These are phyloP conservation scores for Notodonta ziczac DNA, from an alignment of 2,888 invertebrate genomes.

Conservation along the genomic window DNA sequence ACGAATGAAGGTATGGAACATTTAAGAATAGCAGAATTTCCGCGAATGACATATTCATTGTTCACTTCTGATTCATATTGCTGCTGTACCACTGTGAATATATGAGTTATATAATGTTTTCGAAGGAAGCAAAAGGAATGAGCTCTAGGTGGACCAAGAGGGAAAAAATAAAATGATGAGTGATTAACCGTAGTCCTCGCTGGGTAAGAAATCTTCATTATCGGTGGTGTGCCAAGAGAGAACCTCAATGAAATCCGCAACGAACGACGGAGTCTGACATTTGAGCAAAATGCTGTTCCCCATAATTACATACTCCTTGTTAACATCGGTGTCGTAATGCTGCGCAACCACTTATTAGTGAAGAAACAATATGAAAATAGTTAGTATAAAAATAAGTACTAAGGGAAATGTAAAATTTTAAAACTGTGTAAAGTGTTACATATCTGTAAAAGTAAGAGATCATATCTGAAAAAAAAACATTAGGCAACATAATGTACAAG, in stretches of 20 bases:
- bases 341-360: constrained; percentile 88
- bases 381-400: constrained; percentile 5
- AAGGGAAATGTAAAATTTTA: background rate
- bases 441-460: background rate
- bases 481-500: background rate
- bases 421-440: background rate
- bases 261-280: constrained; percentile 94
- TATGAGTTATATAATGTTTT: constrained; percentile 7
- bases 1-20: constrained; percentile 97
- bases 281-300: constrained; percentile 92
- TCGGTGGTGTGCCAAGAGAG: constrained; percentile 92
- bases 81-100: constrained; percentile 92
- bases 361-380: constrained; percentile 26
- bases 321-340: constrained; percentile 92
- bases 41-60: constrained; percentile 95
- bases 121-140: constrained; percentile 17
- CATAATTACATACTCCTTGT: constrained; percentile 93
- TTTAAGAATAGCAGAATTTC: constrained; percentile 94
- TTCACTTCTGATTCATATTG: constrained; percentile 96
- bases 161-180: constrained; percentile 26
- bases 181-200: constrained; percentile 85
- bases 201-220: constrained; percentile 88
- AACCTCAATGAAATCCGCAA: constrained; percentile 93
- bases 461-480: too few relatives aligned
- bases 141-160: constrained; percentile 30